Percentiles rank a stretch among this genome's conserved stretches.
Evolutionary conservation across 2,113 vertebrate species (phyloP).

Genomic region (Laticauda colubrina): DNA sequence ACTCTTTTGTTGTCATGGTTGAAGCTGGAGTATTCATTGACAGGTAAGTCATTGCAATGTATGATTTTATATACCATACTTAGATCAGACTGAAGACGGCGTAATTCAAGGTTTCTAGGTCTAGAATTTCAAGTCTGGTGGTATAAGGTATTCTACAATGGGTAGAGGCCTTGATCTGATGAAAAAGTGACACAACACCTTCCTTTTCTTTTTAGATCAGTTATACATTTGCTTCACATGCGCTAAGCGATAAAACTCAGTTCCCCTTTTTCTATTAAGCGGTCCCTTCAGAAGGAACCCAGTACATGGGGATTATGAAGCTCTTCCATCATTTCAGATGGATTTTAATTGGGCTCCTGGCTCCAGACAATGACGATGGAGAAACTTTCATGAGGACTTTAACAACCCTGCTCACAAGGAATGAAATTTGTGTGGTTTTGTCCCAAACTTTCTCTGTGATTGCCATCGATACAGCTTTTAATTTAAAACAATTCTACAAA

Average conservation of each 20-base stretch:
- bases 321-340: conserved; percentile 5
- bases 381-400: neutral
- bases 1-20: no score
- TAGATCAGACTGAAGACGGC: no score
- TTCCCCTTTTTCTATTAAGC: neutral
- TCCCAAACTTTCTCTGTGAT: neutral
- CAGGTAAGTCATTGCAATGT: no score
- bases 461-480: accelerated
- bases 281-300: neutral
- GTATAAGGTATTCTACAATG: no score
- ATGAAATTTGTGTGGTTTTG: neutral
- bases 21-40: no score
- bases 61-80: no score
- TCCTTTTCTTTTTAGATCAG: neutral
- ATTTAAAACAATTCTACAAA: accelerated
- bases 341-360: neutral
- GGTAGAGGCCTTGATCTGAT: neutral
- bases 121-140: no score
- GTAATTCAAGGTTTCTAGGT: no score
- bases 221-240: neutral
- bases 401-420: neutral
- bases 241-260: neutral
- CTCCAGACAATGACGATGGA: neutral
- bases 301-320: neutral
- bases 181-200: neutral